A percentile compares a stretch with the other conserved stretches of the same genome.
Conservation (phyloP, 2,113 vertebrate species). For the Pantherophis guttatus region DNA sequence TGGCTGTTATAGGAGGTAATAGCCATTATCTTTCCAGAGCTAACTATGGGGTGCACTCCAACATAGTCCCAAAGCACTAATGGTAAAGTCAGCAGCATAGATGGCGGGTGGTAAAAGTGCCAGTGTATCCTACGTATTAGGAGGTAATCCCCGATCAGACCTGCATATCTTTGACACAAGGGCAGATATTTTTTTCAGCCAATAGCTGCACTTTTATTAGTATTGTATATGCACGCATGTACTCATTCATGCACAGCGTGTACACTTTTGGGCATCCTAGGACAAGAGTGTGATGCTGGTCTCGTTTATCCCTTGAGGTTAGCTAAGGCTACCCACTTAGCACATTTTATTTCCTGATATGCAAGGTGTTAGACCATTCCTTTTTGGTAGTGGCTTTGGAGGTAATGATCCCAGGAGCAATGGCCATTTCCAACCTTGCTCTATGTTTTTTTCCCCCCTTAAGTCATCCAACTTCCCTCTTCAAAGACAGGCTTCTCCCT, state of each 20-base stretch:
- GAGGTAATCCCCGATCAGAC: not conserved
- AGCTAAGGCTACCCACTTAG: not conserved
- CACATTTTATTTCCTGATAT: not conserved
- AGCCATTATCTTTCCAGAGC: not conserved
- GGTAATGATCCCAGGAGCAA: not conserved
- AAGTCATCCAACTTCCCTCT: not conserved
- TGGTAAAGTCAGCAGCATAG: not conserved
- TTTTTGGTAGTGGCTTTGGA: not conserved
- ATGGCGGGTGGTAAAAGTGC: not conserved
- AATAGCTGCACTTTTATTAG: not conserved
- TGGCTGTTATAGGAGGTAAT: constrained; percentile 56
- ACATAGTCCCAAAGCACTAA: not conserved
- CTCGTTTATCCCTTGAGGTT: not conserved
- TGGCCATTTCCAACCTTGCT: not conserved
- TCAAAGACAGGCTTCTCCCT: not conserved
- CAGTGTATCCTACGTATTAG: not conserved
- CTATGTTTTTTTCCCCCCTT: too few relatives aligned
- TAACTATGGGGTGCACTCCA: too few relatives aligned
- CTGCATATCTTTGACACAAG: not conserved
- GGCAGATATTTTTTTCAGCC: not conserved
- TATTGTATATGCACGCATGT: not conserved
- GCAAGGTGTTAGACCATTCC: not conserved
- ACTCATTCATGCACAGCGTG: not conserved
- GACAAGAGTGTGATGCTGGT: not conserved
- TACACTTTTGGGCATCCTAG: not conserved